Conservation (phyloP, 2,797 vertebrate species). For the Rhynchonycteris naso region DNA sequence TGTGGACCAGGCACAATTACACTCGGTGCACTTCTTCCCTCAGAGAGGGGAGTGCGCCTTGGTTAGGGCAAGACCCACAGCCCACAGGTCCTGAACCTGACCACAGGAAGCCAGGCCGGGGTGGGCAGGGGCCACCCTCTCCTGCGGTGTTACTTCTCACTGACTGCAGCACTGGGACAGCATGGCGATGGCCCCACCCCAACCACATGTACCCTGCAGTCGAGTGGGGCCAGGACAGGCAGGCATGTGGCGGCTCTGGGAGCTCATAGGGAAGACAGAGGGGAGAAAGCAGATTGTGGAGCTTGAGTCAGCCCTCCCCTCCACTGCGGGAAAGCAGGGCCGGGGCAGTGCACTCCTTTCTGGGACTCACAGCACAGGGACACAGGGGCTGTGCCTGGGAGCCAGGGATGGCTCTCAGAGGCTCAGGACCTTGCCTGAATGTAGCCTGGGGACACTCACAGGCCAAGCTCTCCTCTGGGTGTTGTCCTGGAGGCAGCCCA, state of each 20-base stretch:
- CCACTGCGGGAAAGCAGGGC: rapidly evolving
- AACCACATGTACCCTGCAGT: rapidly evolving
- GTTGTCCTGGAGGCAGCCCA: background rate
- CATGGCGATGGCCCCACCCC: background rate
- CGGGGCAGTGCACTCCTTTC: background rate
- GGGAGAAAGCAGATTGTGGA: background rate
- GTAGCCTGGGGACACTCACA: rapidly evolving
- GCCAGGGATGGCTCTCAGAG: background rate
- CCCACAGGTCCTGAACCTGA: background rate
- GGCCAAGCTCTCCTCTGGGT: background rate
- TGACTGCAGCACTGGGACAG: too few relatives aligned
- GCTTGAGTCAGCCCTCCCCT: background rate
- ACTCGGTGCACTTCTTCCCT: background rate
- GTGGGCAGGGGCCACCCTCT: background rate
- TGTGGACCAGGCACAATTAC: rapidly evolving
- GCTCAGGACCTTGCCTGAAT: too few relatives aligned
- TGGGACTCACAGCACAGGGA: background rate
- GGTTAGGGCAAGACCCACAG: background rate
- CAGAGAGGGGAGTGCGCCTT: rapidly evolving
- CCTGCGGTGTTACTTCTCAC: background rate
- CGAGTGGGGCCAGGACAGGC: rapidly evolving
- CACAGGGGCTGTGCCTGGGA: rapidly evolving
- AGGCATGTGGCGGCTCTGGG: background rate
- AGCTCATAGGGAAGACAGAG: background rate
- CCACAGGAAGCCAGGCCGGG: background rate